A percentile compares a stretch with the other conserved stretches of the same genome.
Conservation (phyloP, 1,140 invertebrate genomes). For the Homarus americanus region DNA sequence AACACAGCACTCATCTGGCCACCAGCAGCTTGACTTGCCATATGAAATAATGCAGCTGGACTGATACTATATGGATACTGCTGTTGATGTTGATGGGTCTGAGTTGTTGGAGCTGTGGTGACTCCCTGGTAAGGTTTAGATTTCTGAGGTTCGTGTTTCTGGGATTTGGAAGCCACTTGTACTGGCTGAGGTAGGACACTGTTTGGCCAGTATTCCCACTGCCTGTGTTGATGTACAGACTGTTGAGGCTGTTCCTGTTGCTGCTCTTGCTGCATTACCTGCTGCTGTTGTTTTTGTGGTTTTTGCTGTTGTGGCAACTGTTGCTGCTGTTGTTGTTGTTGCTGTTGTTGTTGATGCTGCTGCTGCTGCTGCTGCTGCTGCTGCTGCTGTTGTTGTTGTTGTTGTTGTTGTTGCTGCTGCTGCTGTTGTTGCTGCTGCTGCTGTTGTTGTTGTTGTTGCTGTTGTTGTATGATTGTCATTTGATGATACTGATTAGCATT, state of each 20-base stretch:
- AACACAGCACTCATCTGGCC: slow-evolving; percentile 59
- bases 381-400: slow-evolving; percentile 31
- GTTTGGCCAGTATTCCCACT: slow-evolving; percentile 41
- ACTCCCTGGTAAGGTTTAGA: not conserved
- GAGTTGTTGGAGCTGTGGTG: slow-evolving; percentile 17
- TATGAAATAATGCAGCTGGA: slow-evolving; percentile 62
- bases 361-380: too few species aligned
- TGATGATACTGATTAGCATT: slow-evolving; percentile 3
- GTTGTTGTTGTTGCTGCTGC: slow-evolving; percentile 8
- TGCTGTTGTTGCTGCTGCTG: not conserved
- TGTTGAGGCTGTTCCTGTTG: slow-evolving; percentile 20
- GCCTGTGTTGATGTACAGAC: not conserved
- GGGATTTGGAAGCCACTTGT: slow-evolving; percentile 41
- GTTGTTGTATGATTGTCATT: not conserved
- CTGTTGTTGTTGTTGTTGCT: not conserved
- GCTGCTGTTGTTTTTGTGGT: not conserved
- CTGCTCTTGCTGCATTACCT: slow-evolving; percentile 27
- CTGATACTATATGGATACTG: slow-evolving; percentile 54
- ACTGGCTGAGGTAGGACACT: slow-evolving; percentile 35
- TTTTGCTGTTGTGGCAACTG: not conserved
- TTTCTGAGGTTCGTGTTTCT: slow-evolving; percentile 36
- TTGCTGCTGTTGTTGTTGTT: not conserved
- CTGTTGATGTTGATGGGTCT: slow-evolving; percentile 42
- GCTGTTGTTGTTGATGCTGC: too few species aligned
- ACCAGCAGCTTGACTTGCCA: slow-evolving; percentile 63